Conservation (phyloP, 2,113 vertebrate species). For the Mionectes macconnelli region DNA sequence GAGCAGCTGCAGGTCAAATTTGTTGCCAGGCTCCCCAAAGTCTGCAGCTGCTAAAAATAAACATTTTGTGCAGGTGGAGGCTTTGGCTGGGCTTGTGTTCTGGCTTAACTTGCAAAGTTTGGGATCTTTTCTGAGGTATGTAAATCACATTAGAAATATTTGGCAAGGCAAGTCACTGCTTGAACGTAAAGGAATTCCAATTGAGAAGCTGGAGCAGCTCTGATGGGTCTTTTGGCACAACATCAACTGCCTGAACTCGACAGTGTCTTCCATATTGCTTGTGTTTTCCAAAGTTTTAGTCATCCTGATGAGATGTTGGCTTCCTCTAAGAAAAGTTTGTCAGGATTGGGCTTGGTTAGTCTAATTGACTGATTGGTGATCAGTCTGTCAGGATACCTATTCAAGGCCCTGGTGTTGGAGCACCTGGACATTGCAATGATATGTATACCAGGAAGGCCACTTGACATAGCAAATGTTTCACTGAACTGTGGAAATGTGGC, state of each 20-base stretch:
- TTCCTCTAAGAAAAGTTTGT: neutral
- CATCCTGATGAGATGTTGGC: neutral
- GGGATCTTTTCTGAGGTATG: conserved; percentile 47
- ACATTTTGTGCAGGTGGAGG: conserved; percentile 53
- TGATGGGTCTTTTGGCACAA: neutral
- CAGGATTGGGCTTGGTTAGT: neutral
- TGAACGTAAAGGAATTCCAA: conserved; percentile 48
- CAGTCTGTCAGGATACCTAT: neutral
- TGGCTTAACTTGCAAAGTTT: conserved; percentile 55
- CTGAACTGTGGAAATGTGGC: neutral
- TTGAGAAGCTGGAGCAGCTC: neutral
- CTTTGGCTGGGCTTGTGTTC: conserved; percentile 56
- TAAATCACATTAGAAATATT: conserved; percentile 44
- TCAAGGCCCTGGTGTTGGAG: neutral
- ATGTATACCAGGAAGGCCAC: neutral
- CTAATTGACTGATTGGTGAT: neutral
- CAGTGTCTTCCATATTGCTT: neutral
- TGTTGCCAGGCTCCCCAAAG: conserved; percentile 32
- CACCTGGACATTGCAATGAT: neutral
- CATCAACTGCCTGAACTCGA: neutral
- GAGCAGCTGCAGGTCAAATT: conserved; percentile 56
- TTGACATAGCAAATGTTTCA: neutral
- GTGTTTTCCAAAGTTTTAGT: neutral
- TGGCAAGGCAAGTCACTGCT: conserved; percentile 39
- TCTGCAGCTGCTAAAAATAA: conserved; percentile 66